Evolutionary conservation across 2,113 vertebrate genomes (phyloP), one percentile per base, ranked within the genome.

Genomic region (Elachura formosa): DNA sequence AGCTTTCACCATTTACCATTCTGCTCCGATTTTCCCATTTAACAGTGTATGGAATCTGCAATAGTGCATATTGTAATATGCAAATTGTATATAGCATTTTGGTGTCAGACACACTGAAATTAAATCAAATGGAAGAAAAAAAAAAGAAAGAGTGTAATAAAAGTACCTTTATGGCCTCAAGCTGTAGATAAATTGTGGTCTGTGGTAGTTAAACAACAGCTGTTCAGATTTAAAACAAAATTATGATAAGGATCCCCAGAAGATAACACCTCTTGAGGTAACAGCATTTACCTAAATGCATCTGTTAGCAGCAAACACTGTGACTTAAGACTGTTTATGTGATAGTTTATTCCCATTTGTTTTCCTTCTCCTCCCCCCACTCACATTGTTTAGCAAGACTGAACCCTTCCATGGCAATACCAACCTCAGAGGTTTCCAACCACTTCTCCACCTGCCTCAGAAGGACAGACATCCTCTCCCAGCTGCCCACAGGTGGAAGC

Each of bases 181-280:
- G 98, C 98, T 97, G 97, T 98, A 97, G 98, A 99, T 98, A 99
- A 98, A 98, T 98, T 98, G 98, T 98, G 97, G 98, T 98, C 98
- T 98, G 98, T 98, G 98, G 98, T 99, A 98, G 98, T 99, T 98
- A 98, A 99, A 99, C 98, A 99, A 98, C 98, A 99, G 98, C 98
- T 99, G 98, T 99, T 99, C 97, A 96, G 98, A 98, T 98, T 98
- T 98, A 98, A 98, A 98, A 98, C 98, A 98, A 98, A 99, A 98
- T 99, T 98, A 99, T 97, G 98, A 98, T 98, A 98, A 98, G 98
- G 97, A 98, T 98, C 98, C 98, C 98, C 98, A 98, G 97, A 97
- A 99, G 98, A 99, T 97, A 97, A 97, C 95, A 96, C 97, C 98
- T 98, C 98, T 98, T 75, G 90, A 98, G 96, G 97, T 98, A 97